Base-by-base conservation (phyloP, 2,797 vertebrate genomes). In the Sebastes hubbsi region DNA sequence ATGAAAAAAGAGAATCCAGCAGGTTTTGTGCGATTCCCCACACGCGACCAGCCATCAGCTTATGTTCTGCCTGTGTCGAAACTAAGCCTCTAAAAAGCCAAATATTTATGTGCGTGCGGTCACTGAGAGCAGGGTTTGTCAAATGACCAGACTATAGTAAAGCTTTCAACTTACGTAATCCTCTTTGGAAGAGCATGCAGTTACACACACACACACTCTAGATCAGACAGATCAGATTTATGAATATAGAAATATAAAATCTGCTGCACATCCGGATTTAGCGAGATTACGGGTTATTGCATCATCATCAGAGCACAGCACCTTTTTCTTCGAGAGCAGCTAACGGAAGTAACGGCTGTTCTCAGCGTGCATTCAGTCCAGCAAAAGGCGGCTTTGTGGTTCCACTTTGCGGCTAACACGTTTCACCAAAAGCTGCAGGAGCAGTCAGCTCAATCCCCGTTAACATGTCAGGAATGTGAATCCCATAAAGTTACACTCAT, bases 61-160 rank as follows among this genome's bases (percentile, higher is more conserved):
- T 81, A 85, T 56, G 77, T 56, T 81, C 61, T 24, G 68, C 78
- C 63, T 65, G 46, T 83, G 75, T 85, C 82, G 78, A 85, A 72
- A 61, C 67, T 52, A 72, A 80, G 69, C 49, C 24, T 77, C 14
- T 62, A 58, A 64, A 85, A 82, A 85, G 36, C 68, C 59, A 88
- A 84, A 91, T 88, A 88, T 86, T 88, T 66, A 84, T 3, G 4
- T 69, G 25, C 30, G 13, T 60, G 24, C 54, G 3, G 27, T 75
- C 20, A 32, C 36, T 5, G 32, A 81, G 59, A 70, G 58, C 68
- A 69, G 12, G 8, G 29, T 60, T 79, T 72, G 77, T 84, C 66
- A 63, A 79, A 78, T 80, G 55, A 82, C 46, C 77, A 80, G 36
- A 65, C 64, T 34, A 64, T 36, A 69, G 67, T 46, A 4, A 29